Evolutionary conservation across 2,113 vertebrate genomes (phyloP).

Genomic region (Arizona elegans): DNA sequence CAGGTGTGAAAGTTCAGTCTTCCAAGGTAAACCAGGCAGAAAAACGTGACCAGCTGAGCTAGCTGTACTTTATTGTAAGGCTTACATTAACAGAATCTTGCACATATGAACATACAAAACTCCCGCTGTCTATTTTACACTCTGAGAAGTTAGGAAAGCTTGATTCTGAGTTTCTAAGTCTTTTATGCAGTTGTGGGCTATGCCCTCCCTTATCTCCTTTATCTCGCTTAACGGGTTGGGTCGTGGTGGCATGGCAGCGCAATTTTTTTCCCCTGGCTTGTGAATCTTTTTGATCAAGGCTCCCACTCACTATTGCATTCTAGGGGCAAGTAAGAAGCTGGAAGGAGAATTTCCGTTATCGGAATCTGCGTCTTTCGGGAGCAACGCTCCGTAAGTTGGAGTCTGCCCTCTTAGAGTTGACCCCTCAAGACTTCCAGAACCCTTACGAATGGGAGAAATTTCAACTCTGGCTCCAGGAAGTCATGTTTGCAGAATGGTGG

Average conservation of each 20-base stretch:
- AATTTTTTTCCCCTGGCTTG: neutral
- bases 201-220: neutral
- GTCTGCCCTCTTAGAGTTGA: neutral
- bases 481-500: neutral
- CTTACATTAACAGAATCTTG: neutral
- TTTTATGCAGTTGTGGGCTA: neutral
- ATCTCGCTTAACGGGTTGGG: neutral
- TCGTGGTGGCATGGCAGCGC: neutral
- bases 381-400: neutral
- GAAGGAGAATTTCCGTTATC: constrained; percentile 27
- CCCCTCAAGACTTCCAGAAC: neutral
- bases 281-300: neutral
- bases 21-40: neutral
- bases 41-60: neutral
- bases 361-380: neutral
- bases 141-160: neutral
- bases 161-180: neutral
- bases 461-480: constrained; percentile 15
- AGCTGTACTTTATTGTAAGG: no score
- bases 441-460: constrained; percentile 20
- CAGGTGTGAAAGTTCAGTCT: neutral
- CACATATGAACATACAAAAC: neutral
- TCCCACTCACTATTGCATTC: neutral
- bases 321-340: constrained; percentile 15
- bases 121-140: neutral